A percentile compares a stretch with the other conserved stretches of the same genome.
These are phyloP conservation scores for Perdix hodgsoniae DNA, from an alignment of 2,797 vertebrate species.

Conservation along the genomic window DNA sequence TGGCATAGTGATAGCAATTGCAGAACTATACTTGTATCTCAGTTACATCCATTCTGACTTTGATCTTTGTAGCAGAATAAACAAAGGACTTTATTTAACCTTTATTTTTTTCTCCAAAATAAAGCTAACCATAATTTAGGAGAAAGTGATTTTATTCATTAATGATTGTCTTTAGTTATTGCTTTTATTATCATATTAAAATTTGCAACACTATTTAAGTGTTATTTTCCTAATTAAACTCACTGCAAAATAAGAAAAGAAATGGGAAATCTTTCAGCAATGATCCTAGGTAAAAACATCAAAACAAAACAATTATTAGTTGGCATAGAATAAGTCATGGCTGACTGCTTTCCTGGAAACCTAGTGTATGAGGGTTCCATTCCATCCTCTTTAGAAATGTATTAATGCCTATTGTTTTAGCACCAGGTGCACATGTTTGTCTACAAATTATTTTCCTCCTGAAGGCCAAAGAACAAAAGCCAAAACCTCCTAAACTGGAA, in stretches of 20 bases:
- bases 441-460: constrained; percentile 63
- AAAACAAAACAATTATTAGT: neutral
- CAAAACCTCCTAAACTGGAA: constrained; percentile 43
- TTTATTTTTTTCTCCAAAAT: fast-evolving
- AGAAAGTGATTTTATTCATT: neutral
- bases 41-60: neutral
- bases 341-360: constrained; percentile 59
- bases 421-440: constrained; percentile 72
- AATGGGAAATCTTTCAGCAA: neutral
- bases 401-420: constrained; percentile 71
- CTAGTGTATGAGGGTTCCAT: neutral
- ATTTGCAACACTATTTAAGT: neutral
- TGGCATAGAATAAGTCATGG: constrained; percentile 2
- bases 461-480: constrained; percentile 68
- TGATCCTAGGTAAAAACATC: neutral
- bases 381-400: constrained; percentile 38
- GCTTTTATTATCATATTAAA: neutral
- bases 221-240: neutral
- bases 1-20: neutral
- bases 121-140: neutral
- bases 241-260: neutral
- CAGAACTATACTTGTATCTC: neutral
- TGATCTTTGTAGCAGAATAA: neutral
- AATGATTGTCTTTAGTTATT: fast-evolving
- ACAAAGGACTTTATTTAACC: neutral